These are phyloP conservation scores for Phrynocephalus vlangalii DNA, from an alignment of 2,797 vertebrate species.

Conservation along the genomic window DNA sequence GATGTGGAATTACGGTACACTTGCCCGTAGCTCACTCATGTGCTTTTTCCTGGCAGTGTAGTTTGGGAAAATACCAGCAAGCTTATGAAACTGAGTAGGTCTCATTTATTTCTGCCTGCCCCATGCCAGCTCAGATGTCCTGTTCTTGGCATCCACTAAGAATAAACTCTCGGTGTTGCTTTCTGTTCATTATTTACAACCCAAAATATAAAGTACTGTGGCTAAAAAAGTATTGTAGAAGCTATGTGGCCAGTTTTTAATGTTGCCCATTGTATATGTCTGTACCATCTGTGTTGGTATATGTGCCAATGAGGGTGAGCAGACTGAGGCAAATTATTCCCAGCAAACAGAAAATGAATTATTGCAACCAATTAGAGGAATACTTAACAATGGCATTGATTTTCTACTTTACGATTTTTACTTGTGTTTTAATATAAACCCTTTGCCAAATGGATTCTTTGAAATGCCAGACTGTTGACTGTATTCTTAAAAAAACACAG, in stretches of 20 bases:
- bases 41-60: constrained; percentile 25
- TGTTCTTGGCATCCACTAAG: constrained; percentile 39
- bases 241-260: neutral
- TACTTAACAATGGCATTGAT: constrained; percentile 1
- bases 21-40: constrained; percentile 32
- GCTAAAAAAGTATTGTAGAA: constrained; percentile 26
- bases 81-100: constrained; percentile 41
- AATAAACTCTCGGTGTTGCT: neutral
- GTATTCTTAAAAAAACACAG: neutral
- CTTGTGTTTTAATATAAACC: neutral
- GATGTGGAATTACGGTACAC: constrained; percentile 49
- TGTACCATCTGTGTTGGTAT: neutral
- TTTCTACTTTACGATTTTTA: neutral
- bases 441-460: neutral
- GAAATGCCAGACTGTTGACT: neutral
- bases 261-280: constrained; percentile 16
- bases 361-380: constrained; percentile 16
- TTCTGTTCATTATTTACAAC: constrained; percentile 36
- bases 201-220: constrained; percentile 12
- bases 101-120: constrained; percentile 35
- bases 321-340: constrained; percentile 28
- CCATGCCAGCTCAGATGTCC: constrained; percentile 25
- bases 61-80: constrained; percentile 31
- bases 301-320: constrained; percentile 4
- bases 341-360: neutral